These are phyloP conservation scores for Brienomyrus longianalis DNA, from an alignment of 2,113 vertebrate genomes.

Conservation along the genomic window DNA sequence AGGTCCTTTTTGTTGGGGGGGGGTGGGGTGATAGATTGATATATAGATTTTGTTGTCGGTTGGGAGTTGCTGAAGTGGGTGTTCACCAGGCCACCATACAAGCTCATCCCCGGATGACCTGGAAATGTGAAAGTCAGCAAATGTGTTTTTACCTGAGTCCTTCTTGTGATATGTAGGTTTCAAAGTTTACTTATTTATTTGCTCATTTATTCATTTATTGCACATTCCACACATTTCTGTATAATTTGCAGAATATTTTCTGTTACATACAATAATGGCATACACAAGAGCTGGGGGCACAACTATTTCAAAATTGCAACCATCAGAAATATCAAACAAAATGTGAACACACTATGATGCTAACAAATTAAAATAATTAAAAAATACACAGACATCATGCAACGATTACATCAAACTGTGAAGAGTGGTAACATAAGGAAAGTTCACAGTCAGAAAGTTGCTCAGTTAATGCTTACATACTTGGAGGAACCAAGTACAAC, in stretches of 20 bases:
- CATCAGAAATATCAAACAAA: background rate
- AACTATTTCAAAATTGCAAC: background rate
- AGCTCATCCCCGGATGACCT: background rate
- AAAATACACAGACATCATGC: too few relatives aligned
- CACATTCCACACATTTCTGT: background rate
- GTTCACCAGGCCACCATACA: background rate
- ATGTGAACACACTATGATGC: too few relatives aligned
- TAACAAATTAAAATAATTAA: too few relatives aligned
- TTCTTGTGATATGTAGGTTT: too few relatives aligned
- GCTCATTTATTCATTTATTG: background rate
- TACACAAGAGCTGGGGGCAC: background rate
- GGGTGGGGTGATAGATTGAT: background rate
- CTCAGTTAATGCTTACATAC: too few relatives aligned
- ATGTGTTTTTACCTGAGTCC: background rate
- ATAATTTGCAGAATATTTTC: background rate
- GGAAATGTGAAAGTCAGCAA: background rate
- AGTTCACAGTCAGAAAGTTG: too few relatives aligned
- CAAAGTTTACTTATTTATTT: background rate
- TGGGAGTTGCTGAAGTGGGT: background rate
- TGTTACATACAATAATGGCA: background rate
- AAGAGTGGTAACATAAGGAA: too few relatives aligned
- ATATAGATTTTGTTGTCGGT: background rate
- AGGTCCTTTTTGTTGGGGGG: too few relatives aligned
- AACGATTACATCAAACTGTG: too few relatives aligned
- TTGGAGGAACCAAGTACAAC: too few relatives aligned